Conservation (phyloP, 2,797 vertebrate species). For the Caiman crocodilus region DNA sequence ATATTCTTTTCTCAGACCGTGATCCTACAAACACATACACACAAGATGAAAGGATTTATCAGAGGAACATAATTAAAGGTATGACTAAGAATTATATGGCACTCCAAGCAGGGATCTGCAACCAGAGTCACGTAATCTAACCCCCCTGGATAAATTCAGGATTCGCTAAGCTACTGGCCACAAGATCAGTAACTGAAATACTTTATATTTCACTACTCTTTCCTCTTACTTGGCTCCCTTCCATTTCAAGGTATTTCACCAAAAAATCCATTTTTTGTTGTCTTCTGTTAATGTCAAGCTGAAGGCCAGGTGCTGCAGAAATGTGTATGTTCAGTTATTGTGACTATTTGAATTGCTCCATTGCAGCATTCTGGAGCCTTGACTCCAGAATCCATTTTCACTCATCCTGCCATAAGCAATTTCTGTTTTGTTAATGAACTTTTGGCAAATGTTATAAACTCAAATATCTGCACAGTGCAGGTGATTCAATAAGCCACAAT, state of each 20-base stretch:
- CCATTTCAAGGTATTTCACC: neutral
- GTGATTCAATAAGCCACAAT: too few relatives aligned
- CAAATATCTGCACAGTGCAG: neutral
- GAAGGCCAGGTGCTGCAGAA: neutral
- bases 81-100: neutral
- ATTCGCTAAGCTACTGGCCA: neutral
- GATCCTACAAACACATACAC: neutral
- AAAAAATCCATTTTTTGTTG: neutral
- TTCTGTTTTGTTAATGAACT: neutral
- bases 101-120: too few relatives aligned
- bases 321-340: neutral
- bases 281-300: neutral
- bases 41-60: neutral
- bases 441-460: neutral
- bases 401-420: rapidly evolving
- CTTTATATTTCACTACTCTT: neutral
- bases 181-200: neutral
- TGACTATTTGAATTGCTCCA: neutral
- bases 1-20: slow-evolving; percentile 11
- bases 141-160: too few relatives aligned
- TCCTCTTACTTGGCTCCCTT: neutral
- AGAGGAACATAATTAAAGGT: neutral
- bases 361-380: neutral
- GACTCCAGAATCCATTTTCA: rapidly evolving
- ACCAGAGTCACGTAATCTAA: too few relatives aligned